A percentile compares a stretch with the other conserved stretches of the same genome.
Conservation (phyloP, 2,113 vertebrate species). For the Porphyrio hochstetteri region DNA sequence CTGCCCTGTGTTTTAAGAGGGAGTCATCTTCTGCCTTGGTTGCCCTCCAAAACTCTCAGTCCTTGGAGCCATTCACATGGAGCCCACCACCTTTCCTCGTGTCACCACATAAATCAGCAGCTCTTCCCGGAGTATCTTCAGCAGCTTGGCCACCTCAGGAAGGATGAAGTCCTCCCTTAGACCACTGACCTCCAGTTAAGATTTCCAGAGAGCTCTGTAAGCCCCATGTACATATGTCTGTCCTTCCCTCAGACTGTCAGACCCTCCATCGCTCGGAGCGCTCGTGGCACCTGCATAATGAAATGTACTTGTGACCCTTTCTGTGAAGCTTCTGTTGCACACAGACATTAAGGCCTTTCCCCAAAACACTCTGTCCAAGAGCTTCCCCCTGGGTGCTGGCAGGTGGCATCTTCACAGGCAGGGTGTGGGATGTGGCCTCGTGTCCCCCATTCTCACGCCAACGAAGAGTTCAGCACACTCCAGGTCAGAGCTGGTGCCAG, state of each 20-base stretch:
- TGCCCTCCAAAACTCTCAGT: background rate
- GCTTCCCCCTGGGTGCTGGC: background rate
- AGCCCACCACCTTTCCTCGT: background rate
- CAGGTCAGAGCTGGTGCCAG: background rate
- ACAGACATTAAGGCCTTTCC: background rate
- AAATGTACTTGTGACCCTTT: background rate
- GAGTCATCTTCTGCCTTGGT: background rate
- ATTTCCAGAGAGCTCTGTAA: background rate
- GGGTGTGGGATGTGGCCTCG: fast-evolving
- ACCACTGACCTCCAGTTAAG: background rate
- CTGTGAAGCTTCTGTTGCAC: background rate
- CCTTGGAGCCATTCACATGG: background rate
- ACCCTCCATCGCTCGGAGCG: background rate
- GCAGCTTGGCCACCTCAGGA: background rate
- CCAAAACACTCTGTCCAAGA: background rate
- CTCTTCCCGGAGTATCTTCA: background rate
- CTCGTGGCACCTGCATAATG: background rate
- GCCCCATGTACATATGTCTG: background rate
- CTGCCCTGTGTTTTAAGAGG: background rate
- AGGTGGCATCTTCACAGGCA: background rate
- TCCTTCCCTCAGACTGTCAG: background rate
- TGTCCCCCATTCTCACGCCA: background rate
- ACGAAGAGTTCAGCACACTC: background rate
- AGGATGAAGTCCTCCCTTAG: background rate
- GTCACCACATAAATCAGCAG: background rate